Base-by-base conservation (phyloP, 2,113 vertebrate species). In the Sciurus niger region DNA sequence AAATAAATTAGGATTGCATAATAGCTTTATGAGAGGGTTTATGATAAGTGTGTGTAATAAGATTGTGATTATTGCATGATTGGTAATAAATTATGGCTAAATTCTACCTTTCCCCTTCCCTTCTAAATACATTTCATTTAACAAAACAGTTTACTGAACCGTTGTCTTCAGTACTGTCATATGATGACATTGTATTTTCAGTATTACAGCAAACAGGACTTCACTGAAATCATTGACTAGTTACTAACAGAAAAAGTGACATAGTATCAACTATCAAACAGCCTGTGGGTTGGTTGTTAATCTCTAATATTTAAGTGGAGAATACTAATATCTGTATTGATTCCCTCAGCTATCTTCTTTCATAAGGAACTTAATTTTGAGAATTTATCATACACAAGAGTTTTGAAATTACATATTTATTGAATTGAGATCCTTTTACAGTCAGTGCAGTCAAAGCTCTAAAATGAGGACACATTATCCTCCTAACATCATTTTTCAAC, bases 81-180 rank as follows among this genome's bases (percentile, higher is more conserved):
- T 76, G 37, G 18, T 78, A 73, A 73, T 85, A 90, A 89, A 48
- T 83, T 43, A 83, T 37, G 30, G 16, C 12, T 84, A 68, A 8
- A 78, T 46, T 84, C 12, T 83, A 67, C 48, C 18, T 1, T 53
- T 10, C 4, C 13, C 22, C 9, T 89, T 17, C 18, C 16, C 1
- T 20, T 78, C 43, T 25, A 87, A 89, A 83, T 58, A 63, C 4
- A 51, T 92, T 24, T 43, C 25, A 92, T 73, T 92, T 55, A 92
- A 79, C 24, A 89, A 79, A 63, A 40, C 3, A 72, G 28, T 63
- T 95, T 87, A 72, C n/a, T 72, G 6, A 73, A 32, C 67, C 25
- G 76, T 86, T 46, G 4, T 25, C 63, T 94, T 89, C 46, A 86
- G 53, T 88, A 60, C 90, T 84, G 79, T 73, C 43, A 76, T 4